Percentiles rank a stretch among this genome's conserved stretches.
Evolutionary conservation across 1,140 invertebrate species (phyloP).

Genomic region (Cherax destructor): DNA sequence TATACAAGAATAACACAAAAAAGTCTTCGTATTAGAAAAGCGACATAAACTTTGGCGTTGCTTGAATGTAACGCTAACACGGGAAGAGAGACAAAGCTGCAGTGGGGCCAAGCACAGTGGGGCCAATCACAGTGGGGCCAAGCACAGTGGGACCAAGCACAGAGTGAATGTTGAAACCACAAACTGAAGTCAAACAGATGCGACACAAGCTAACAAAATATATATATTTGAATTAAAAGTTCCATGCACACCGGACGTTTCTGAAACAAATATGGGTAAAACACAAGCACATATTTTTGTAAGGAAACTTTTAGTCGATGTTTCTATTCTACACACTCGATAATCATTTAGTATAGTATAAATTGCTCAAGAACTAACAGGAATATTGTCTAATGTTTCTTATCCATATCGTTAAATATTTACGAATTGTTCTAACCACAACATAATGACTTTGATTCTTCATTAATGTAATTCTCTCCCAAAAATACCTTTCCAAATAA

Average conservation of each 20-base stretch:
- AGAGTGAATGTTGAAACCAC: neutral
- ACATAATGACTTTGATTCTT: too few species aligned
- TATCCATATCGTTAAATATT: too few species aligned
- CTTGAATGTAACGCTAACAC: neutral
- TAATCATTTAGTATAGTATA: too few species aligned
- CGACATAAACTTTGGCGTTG: neutral
- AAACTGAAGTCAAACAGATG: neutral
- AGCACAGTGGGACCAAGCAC: neutral
- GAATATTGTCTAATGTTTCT: too few species aligned
- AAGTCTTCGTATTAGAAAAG: neutral
- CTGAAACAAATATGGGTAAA: neutral
- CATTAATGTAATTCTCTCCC: too few species aligned
- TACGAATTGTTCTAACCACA: too few species aligned
- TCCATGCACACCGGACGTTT: too few species aligned
- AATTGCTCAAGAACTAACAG: too few species aligned
- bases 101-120: neutral
- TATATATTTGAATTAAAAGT: neutral
- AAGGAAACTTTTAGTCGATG: too few species aligned
- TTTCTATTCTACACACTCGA: too few species aligned
- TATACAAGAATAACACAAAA: neutral
- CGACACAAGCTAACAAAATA: neutral
- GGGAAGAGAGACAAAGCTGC: neutral
- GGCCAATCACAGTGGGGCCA: too few species aligned
- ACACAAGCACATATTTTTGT: neutral
- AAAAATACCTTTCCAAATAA: too few species aligned